Evolutionary conservation across 2,113 vertebrate species (phyloP).

Genomic region (Ploceus nigricollis): DNA sequence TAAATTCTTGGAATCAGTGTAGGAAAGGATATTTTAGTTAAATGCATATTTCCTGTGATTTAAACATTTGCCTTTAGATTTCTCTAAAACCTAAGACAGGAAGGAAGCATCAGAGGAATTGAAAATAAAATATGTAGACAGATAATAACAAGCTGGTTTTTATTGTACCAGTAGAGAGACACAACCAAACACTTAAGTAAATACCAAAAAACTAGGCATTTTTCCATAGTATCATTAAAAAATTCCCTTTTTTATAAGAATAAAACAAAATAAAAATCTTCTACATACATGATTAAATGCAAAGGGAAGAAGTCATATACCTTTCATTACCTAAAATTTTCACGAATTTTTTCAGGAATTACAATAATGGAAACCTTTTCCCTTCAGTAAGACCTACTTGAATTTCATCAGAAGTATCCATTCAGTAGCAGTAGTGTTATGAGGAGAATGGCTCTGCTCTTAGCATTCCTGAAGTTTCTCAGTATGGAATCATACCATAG

Average conservation of each 20-base stretch:
- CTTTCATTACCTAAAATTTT: background rate
- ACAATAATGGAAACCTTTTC: accelerated
- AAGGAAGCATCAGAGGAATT: background rate
- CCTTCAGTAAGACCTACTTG: background rate
- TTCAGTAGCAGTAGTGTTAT: background rate
- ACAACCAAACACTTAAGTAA: background rate
- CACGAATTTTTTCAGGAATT: background rate
- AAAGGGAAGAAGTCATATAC: background rate
- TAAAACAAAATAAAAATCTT: background rate
- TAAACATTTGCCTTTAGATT: background rate
- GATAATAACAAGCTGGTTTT: background rate
- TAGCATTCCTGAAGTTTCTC: background rate
- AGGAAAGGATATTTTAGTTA: background rate
- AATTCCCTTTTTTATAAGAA: background rate
- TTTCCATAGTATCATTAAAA: background rate
- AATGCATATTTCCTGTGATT: background rate
- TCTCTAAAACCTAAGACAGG: background rate
- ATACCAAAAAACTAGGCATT: background rate
- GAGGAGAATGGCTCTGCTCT: accelerated
- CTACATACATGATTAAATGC: background rate
- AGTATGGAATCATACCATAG: background rate
- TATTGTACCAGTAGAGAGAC: background rate
- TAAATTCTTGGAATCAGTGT: background rate
- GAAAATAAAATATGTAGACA: background rate
- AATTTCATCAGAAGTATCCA: background rate